phyloP scores from a whole-genome alignment of 2,113 vertebrate species.

The Peromyscus maniculatus region DNA sequence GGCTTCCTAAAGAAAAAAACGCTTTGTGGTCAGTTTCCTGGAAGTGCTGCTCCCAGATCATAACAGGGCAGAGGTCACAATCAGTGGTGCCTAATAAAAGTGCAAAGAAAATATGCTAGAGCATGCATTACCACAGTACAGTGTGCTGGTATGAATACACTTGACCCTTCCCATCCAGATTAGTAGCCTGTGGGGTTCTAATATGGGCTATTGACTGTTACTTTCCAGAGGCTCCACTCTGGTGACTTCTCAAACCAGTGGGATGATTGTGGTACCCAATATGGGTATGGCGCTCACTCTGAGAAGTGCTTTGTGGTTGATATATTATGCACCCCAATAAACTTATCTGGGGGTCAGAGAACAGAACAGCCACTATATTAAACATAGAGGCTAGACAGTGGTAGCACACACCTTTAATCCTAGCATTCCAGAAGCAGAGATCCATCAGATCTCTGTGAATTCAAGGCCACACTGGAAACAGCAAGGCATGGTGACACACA shows the following conservation, averaged over 20 bases:
- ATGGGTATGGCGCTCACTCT: neutral
- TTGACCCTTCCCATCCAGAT: neutral
- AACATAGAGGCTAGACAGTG: too few species aligned
- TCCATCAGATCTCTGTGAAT: too few species aligned
- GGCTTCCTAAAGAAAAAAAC: neutral
- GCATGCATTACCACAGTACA: neutral
- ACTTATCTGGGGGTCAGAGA: too few species aligned
- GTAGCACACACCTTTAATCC: too few species aligned
- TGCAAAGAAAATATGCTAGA: neutral
- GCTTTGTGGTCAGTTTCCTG: neutral
- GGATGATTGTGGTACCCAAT: neutral
- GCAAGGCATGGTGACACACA: too few species aligned
- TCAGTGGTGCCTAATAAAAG: neutral
- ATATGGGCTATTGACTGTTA: neutral
- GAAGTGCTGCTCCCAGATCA: neutral
- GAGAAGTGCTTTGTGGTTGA: neutral
- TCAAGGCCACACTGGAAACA: too few species aligned
- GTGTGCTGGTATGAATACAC: neutral
- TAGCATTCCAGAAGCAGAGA: too few species aligned
- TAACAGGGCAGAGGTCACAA: too few species aligned
- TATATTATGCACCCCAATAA: too few species aligned
- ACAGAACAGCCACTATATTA: too few species aligned
- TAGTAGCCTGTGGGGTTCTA: neutral
- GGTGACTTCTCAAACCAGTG: neutral
- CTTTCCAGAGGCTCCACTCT: neutral